Evolutionary conservation across 1,140 invertebrate genomes (phyloP), one percentile per base, ranked within the genome.

Genomic region (Papilio glaucus): DNA sequence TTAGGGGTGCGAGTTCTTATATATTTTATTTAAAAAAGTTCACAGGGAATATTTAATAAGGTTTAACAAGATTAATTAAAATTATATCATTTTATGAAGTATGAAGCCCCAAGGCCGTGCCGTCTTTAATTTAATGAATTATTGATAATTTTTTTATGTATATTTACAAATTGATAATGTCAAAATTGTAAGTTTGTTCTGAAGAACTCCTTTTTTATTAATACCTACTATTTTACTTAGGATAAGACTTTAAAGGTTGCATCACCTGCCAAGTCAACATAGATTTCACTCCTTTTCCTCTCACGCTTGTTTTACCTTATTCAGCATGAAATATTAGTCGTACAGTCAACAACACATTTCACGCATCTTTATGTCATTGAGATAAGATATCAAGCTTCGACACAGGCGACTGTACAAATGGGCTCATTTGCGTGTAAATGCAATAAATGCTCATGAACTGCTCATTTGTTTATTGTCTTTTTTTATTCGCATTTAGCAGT

Each of bases 381-480:
- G 49, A 53, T 53, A 53, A 53, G 49, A 26, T 24, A 12, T 0
- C 21, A 26, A 53, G 49, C 18, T 12, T 53, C 6, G 9, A 53
- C 10, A 53, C 1, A 13, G n/a, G 15, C 62, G 38, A 68, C 13
- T 18, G 8, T 49, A 69, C 29, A 45, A 29, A 53, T 15, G 41
- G 9, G 6, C 45, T 69, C 33, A 53, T 53, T 53, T 69, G 45
- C 42, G 65, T 69, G 41, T 49, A 69, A 18, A 24, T 33, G 24
- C 24, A 33, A 69, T 69, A 37, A 53, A 69, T 53, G 67, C 29
- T 53, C 26, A 69, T 12, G 7, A 69, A 37, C 6, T 3, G n/a
- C 21, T 49, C 24, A 21, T 69, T 69, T 39, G 26, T 69, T 69
- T 13, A 9, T 24, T 49, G 29, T 15, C 29, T 69, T 33, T 49